A percentile compares a stretch with the other conserved stretches of the same genome.
These are phyloP conservation scores for Erythrocercus mccallii DNA, from an alignment of 2,113 vertebrate genomes.

Conservation along the genomic window DNA sequence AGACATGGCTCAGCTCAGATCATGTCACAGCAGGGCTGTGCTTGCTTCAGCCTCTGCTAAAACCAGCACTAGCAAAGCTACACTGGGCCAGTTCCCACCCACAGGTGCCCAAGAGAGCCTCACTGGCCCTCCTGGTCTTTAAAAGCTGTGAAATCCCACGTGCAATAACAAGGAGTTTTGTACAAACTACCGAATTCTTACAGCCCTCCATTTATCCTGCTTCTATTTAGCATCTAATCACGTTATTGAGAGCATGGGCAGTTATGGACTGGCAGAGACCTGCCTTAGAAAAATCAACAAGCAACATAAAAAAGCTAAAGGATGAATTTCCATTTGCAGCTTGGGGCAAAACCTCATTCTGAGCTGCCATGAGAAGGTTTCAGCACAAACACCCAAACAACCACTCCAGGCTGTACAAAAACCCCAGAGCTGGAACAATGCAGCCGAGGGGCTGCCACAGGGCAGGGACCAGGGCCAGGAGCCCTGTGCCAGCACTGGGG, in stretches of 20 bases:
- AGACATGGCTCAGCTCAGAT: not conserved
- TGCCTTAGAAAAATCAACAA: not conserved
- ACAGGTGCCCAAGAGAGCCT: not conserved
- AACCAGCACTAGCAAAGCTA: not conserved
- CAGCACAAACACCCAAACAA: accelerated
- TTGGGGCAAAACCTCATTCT: not conserved
- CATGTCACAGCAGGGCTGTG: not conserved
- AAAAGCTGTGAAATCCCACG: not conserved
- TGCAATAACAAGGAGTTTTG: not conserved
- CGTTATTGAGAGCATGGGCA: not conserved
- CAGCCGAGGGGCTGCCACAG: not conserved
- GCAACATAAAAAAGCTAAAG: not conserved
- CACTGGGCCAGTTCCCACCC: accelerated
- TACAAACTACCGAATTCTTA: accelerated
- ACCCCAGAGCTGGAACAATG: accelerated
- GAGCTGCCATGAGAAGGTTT: accelerated
- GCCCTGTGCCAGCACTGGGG: not conserved
- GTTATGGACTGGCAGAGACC: not conserved
- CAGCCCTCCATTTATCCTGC: not conserved
- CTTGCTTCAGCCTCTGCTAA: not conserved
- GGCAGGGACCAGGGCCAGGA: accelerated
- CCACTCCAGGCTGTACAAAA: accelerated
- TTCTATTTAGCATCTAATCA: not conserved
- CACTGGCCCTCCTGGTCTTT: not conserved
- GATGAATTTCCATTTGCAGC: not conserved